phyloP scores from a whole-genome alignment of 2,888 invertebrate species.

The Parnassius mnemosyne region DNA sequence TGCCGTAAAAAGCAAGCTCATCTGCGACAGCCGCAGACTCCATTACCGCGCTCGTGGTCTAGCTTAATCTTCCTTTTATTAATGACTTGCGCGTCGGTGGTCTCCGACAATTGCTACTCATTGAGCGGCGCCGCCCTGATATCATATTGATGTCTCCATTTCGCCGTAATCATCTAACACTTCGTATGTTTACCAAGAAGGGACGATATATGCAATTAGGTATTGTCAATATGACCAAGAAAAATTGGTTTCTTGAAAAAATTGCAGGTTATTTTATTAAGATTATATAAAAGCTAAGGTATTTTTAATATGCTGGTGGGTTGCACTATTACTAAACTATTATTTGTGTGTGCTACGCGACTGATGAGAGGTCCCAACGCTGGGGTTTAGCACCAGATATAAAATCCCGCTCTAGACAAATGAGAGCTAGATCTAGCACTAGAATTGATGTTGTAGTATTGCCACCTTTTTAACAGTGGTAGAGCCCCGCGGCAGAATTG shows the following conservation, averaged over 20 bases:
- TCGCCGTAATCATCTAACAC: slow-evolving; percentile 31
- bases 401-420: neutral
- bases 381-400: neutral
- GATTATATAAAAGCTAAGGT: too few relatives aligned
- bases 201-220: slow-evolving; percentile 27
- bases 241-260: too few relatives aligned
- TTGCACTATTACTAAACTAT: too few relatives aligned
- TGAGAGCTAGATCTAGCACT: too few relatives aligned
- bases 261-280: too few relatives aligned
- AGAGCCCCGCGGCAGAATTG: too few relatives aligned
- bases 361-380: too few relatives aligned
- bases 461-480: too few relatives aligned
- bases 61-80: slow-evolving; percentile 72
- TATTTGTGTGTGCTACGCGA: too few relatives aligned
- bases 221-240: slow-evolving; percentile 12
- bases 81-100: slow-evolving; percentile 61
- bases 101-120: slow-evolving; percentile 40
- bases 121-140: slow-evolving; percentile 38
- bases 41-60: slow-evolving; percentile 62
- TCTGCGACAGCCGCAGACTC: slow-evolving; percentile 63
- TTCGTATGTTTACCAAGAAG: slow-evolving; percentile 8
- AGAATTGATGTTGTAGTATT: too few relatives aligned
- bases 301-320: too few relatives aligned
- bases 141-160: slow-evolving; percentile 53
- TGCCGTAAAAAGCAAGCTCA: slow-evolving; percentile 77